These are phyloP conservation scores for Hippoglossus hippoglossus DNA, from an alignment of 2,797 vertebrate species.

Conservation along the genomic window DNA sequence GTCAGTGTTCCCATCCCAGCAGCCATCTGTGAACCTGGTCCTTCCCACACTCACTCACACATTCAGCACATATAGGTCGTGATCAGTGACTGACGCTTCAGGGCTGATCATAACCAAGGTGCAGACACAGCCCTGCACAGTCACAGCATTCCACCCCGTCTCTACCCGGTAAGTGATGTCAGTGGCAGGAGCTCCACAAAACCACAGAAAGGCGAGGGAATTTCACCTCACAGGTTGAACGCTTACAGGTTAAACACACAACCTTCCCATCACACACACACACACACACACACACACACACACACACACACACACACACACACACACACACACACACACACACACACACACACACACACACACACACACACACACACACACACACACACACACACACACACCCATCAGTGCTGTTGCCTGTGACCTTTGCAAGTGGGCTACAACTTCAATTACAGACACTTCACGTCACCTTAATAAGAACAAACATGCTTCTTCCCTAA, in stretches of 20 bases:
- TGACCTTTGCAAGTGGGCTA: background rate
- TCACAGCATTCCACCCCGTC: conserved; percentile 27
- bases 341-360: background rate
- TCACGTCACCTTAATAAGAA: background rate
- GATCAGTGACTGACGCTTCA: conserved; percentile 1
- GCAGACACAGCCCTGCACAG: conserved; percentile 11
- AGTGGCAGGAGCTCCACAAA: conserved; percentile 40
- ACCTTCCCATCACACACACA: conserved; percentile 6
- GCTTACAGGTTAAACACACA: conserved; percentile 39
- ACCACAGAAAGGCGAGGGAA: conserved; percentile 14
- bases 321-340: background rate
- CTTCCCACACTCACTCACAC: background rate
- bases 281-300: background rate
- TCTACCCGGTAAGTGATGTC: conserved; percentile 28
- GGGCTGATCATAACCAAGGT: background rate
- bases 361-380: background rate
- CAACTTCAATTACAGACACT: background rate
- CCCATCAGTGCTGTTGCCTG: background rate
- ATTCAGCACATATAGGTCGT: background rate
- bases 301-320: background rate
- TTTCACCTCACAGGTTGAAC: conserved; percentile 25
- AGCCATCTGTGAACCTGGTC: conserved; percentile 11
- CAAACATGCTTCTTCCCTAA: background rate
- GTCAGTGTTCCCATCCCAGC: conserved; percentile 5
- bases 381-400: background rate